These are phyloP conservation scores for Chaetops frenatus DNA, from an alignment of 2,113 vertebrate species.

Conservation along the genomic window DNA sequence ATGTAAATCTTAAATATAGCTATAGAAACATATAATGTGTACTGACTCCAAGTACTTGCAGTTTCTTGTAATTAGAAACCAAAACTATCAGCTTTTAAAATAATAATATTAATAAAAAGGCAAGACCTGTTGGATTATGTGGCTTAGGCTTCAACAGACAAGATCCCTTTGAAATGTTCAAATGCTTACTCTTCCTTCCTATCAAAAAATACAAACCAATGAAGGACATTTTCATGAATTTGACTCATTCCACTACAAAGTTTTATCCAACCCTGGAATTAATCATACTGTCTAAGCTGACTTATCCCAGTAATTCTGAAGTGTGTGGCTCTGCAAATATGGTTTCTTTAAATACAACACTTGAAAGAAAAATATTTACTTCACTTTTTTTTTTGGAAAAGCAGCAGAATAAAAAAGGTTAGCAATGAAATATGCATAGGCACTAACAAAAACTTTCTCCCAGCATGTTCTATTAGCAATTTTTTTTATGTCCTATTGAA, in stretches of 20 bases:
- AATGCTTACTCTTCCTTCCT: background rate
- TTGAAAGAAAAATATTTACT: background rate
- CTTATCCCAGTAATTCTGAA: background rate
- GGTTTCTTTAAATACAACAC: background rate
- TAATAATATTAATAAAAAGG: background rate
- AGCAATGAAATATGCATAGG: constrained; percentile 14
- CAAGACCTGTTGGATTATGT: background rate
- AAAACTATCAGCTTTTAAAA: background rate
- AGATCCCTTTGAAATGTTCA: background rate
- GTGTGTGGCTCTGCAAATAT: background rate
- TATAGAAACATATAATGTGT: background rate
- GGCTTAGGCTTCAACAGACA: background rate
- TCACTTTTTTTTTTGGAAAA: background rate
- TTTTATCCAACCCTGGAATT: background rate
- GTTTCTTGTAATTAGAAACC: background rate
- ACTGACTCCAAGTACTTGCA: background rate
- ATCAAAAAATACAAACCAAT: background rate
- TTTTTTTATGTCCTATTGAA: constrained; percentile 8
- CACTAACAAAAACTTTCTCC: background rate
- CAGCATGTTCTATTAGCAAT: background rate
- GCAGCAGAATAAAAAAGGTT: background rate
- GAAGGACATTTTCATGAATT: background rate
- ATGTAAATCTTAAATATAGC: background rate
- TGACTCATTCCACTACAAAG: background rate
- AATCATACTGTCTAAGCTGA: background rate